Base-by-base conservation (phyloP, 2,113 vertebrate species). In the Neomonachus schauinslandi region DNA sequence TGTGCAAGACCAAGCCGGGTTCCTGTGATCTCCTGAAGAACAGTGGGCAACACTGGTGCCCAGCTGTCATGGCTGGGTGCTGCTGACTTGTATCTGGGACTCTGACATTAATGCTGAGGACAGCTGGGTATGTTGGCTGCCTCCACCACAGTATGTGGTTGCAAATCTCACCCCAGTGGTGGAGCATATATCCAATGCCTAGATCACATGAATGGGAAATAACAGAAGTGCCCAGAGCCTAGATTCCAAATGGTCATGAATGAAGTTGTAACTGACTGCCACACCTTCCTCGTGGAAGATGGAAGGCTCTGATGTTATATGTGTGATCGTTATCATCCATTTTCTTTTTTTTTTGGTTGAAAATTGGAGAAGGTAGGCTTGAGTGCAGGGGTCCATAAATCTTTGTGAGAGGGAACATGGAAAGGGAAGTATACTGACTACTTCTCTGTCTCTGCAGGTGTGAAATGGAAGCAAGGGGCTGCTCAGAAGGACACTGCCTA, bases 401-500 rank as follows among this genome's bases (percentile, higher is more conserved):
- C 77, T 76, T 71, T 65, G 74, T 15, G 88, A 51, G 55, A 65
- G 21, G 72, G 12, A 39, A 31, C 16, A 11, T 3, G 53, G 39
- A 71, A 84, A 94, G 51, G 39, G 33, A 39, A 83, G 4, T 28
- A 1, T 13, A 46, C 72, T 83, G 11, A 55, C 24, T 12, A 31
- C 51, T 36, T 57, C 22, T 82, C 88, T 51, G 26, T 98, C 51
- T 71, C 65, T 19, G 1, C 97, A 99, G 99, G 97, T 99, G 99
- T 0, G 99, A 99, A 95, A 98, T 98, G 86, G 83, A 98, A 76
- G 94, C 98, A 0, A 98, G 99, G 3, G 98, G 98, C 0, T 99
- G 99, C 95, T 96, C 94, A 0, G 98, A 99, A 55, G 99, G 99
- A 77, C 97, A 99, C 0, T 99, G 99, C 96, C 97, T 82, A 2